Conservation (phyloP, 1,140 invertebrate genomes). For the Cotesia chilonis region DNA sequence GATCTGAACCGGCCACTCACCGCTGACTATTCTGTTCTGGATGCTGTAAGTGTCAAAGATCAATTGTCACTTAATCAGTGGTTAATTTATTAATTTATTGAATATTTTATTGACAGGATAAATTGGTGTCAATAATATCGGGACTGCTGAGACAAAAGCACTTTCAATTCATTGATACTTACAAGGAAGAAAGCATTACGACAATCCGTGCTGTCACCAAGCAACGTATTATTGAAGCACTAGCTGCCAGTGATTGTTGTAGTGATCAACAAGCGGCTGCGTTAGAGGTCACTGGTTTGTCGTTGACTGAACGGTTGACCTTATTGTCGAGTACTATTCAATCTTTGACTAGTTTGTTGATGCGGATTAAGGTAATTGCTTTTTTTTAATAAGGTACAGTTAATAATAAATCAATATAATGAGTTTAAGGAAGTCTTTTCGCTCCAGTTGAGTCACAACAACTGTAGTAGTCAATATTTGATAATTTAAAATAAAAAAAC, state of each 20-base stretch:
- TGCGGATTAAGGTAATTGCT: slow-evolving; percentile 70
- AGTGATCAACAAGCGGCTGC: slow-evolving; percentile 64
- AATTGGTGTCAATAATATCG: slow-evolving; percentile 87
- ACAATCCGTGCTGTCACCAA: slow-evolving; percentile 89
- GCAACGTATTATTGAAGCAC: slow-evolving; percentile 84
- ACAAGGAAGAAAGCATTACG: slow-evolving; percentile 88
- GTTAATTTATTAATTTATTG: slow-evolving; percentile 27
- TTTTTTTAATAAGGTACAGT: background rate
- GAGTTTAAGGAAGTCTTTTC: no score
- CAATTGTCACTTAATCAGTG: background rate
- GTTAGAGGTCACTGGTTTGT: slow-evolving; percentile 66
- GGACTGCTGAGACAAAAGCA: slow-evolving; percentile 86
- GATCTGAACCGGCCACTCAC: slow-evolving; percentile 89
- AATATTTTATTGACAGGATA: slow-evolving; percentile 71
- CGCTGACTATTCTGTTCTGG: slow-evolving; percentile 72
- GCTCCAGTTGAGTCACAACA: no score
- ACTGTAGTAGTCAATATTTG: no score
- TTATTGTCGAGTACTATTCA: slow-evolving; percentile 79
- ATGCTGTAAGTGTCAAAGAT: slow-evolving; percentile 62
- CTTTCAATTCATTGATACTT: slow-evolving; percentile 87
- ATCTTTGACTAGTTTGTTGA: slow-evolving; percentile 65
- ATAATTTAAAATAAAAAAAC: no score
- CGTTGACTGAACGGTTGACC: slow-evolving; percentile 80
- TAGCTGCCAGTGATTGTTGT: slow-evolving; percentile 72
- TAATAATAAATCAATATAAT: background rate